phyloP scores from a whole-genome alignment of 2,113 vertebrate genomes.

The Hiodon alosoides region DNA sequence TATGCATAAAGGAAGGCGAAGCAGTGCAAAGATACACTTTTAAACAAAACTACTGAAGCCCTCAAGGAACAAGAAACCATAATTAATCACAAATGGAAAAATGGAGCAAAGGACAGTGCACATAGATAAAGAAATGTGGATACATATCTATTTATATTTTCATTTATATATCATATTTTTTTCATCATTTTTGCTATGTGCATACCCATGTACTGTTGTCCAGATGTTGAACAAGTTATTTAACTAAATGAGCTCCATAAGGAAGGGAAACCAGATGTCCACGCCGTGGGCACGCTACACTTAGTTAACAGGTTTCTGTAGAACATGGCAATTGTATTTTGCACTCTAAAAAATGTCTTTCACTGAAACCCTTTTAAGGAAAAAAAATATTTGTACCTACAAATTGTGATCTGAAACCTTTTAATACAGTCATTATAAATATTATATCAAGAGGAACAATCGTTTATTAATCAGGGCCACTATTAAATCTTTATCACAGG shows the following conservation, averaged over 20 bases:
- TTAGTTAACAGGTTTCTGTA: not conserved
- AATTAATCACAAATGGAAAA: constrained; percentile 21
- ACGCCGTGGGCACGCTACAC: no score
- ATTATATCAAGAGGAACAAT: constrained; percentile 23
- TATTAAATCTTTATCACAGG: constrained; percentile 22
- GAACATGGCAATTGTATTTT: not conserved
- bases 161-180: no score
- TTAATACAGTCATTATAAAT: constrained; percentile 31
- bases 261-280: no score
- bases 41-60: constrained; percentile 21
- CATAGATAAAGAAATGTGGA: not conserved
- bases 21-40: constrained; percentile 9
- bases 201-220: no score
- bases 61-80: constrained; percentile 23
- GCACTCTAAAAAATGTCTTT: not conserved
- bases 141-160: not conserved
- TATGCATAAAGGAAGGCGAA: constrained; percentile 14
- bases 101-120: not conserved
- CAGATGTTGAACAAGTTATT: no score
- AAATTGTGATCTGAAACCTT: constrained; percentile 18
- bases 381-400: not conserved
- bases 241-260: no score
- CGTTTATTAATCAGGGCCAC: constrained; percentile 24
- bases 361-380: not conserved
- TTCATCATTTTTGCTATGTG: no score